These are phyloP conservation scores for Microctonus hyperodae DNA, from an alignment of 2,888 invertebrate species.

Conservation along the genomic window DNA sequence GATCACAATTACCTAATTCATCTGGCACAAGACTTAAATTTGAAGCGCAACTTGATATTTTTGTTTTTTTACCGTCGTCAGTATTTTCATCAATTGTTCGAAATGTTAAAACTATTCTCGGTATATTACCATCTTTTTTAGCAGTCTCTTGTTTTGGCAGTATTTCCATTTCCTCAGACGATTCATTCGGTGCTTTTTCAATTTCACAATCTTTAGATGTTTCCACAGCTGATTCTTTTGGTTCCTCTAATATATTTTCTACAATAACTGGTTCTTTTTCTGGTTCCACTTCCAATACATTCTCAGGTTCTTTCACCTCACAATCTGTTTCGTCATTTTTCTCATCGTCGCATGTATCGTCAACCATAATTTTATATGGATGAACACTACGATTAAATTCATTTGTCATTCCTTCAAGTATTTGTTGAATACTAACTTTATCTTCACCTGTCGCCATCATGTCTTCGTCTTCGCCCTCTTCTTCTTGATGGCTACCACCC, in stretches of 20 bases:
- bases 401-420: slow-evolving; percentile 60
- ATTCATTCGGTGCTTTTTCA: slow-evolving; percentile 28
- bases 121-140: slow-evolving; percentile 62
- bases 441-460: slow-evolving; percentile 47
- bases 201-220: slow-evolving; percentile 22
- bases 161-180: slow-evolving; percentile 34
- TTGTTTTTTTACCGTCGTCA: slow-evolving; percentile 59
- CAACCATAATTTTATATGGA: background rate
- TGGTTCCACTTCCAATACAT: slow-evolving; percentile 28
- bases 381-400: slow-evolving; percentile 56
- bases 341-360: slow-evolving; percentile 4
- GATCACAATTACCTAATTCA: slow-evolving; percentile 56
- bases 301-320: slow-evolving; percentile 32
- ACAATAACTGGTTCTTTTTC: slow-evolving; percentile 9
- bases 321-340: slow-evolving; percentile 3
- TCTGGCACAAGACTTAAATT: slow-evolving; percentile 59
- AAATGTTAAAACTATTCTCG: slow-evolving; percentile 70
- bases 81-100: slow-evolving; percentile 65
- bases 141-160: slow-evolving; percentile 39
- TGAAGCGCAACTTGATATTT: slow-evolving; percentile 59
- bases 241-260: slow-evolving; percentile 24
- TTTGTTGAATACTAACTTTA: slow-evolving; percentile 59
- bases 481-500: slow-evolving; percentile 48
- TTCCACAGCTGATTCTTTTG: background rate
- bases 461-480: slow-evolving; percentile 50